Conservation (phyloP, 2,797 vertebrate species). For the Chromobotia macracanthus region DNA sequence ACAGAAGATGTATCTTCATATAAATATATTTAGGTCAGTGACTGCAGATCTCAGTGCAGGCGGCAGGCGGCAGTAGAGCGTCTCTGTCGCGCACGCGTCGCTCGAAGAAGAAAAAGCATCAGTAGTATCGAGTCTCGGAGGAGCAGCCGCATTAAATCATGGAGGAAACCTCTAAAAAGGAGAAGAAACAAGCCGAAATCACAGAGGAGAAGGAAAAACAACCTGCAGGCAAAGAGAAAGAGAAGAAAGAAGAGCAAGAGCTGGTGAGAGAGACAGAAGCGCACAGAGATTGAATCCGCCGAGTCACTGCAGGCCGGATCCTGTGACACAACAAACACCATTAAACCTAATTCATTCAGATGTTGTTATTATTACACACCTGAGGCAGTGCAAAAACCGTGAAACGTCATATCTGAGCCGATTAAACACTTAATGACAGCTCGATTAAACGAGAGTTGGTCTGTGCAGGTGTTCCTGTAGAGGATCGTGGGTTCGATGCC, state of each 20-base stretch:
- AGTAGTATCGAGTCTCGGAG: conserved; percentile 15
- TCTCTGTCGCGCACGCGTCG: no score
- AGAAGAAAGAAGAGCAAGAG: conserved; percentile 83
- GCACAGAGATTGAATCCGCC: conserved; percentile 57
- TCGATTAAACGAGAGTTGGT: not conserved
- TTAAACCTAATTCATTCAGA: not conserved
- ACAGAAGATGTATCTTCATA: no score
- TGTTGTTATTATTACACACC: not conserved
- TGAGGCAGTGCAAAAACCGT: no score
- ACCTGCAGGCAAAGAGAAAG: conserved; percentile 79
- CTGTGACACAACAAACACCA: not conserved
- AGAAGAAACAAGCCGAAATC: conserved; percentile 76
- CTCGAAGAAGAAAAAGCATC: conserved; percentile 34
- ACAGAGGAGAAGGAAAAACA: conserved; percentile 78
- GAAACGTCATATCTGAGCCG: not conserved
- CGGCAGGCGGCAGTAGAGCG: conserved; percentile 6
- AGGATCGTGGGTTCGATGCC: no score
- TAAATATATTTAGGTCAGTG: no score
- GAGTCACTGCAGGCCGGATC: conserved; percentile 74
- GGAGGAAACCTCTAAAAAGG: conserved; percentile 82
- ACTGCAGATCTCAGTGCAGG: not conserved
- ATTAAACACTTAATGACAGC: not conserved
- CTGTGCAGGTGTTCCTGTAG: not conserved
- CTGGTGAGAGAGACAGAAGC: conserved; percentile 67
- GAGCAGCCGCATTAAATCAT: conserved; percentile 60